Evolutionary conservation across 2,113 vertebrate species (phyloP).

Genomic region (Paralichthys olivaceus): DNA sequence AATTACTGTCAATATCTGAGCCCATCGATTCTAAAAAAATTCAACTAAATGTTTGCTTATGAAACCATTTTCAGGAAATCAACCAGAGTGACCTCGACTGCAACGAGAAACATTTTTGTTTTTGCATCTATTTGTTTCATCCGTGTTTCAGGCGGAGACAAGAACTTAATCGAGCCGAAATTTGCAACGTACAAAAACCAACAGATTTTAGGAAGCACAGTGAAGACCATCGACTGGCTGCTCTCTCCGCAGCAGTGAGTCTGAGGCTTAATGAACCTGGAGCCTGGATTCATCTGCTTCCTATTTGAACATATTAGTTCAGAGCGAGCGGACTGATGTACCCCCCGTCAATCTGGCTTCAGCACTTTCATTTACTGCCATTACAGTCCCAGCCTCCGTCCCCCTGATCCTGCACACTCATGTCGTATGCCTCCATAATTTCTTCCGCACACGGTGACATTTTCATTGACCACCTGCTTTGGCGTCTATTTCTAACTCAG

Average conservation of each 20-base stretch:
- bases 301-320: slow-evolving; percentile 49
- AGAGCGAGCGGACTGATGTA: slow-evolving; percentile 43
- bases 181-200: no score
- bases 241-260: slow-evolving; percentile 9
- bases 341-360: slow-evolving; percentile 49
- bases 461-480: slow-evolving; percentile 38
- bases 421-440: slow-evolving; percentile 18
- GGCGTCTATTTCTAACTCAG: slow-evolving; percentile 31
- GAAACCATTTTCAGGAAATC: not conserved
- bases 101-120: not conserved
- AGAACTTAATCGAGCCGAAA: slow-evolving; percentile 11
- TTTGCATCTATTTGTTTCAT: not conserved
- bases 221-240: not conserved
- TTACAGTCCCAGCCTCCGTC: slow-evolving; percentile 20
- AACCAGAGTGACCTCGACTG: not conserved
- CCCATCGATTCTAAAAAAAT: no score
- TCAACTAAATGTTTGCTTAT: not conserved
- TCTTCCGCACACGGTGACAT: slow-evolving; percentile 47
- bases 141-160: not conserved
- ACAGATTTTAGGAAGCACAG: not conserved
- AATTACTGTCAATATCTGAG: no score
- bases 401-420: not conserved
- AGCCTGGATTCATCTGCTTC: slow-evolving; percentile 42
- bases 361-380: slow-evolving; percentile 62
- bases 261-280: slow-evolving; percentile 22